Evolutionary conservation across 2,888 invertebrate genomes (phyloP), one percentile per base, ranked within the genome.

Genomic region (Callosobruchus maculatus): DNA sequence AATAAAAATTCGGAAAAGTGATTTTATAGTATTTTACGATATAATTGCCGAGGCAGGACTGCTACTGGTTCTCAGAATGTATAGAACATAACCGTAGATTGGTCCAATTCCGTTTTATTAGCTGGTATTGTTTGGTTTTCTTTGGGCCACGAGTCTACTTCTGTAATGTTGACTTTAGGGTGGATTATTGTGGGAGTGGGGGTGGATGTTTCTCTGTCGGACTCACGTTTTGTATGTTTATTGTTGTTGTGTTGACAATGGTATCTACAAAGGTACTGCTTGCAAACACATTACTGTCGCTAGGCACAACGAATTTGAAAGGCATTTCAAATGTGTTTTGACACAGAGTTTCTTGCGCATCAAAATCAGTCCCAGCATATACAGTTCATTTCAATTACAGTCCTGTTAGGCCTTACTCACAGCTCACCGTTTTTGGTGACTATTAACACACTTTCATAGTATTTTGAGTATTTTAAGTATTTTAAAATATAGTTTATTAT

Each of bases 1-100:
- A 77, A 78, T 78, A 79, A 80, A 79, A 78, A 78, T 81, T 79
- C 77, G 76, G 73, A 78, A 80, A 80, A 80, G 77, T 78, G 74
- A 81, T 80, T 81, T 81, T 81, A 81, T 79, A 79, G 77, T 78
- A 79, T 81, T 82, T 82, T 82, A 81, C 74, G 78, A 80, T 81
- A 78, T 81, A 77, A 82, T 81, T 79, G 79, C 78, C 68, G 74
- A 73, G 26, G 71, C 72, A 74, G 73, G 72, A 75, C 71, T 73
- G 78, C 78, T 78, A 79, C 79, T 68, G 77, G 69, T 79, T 79
- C 79, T 67, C 0, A 71, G 79, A 79, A 79, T 70, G 70, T 72
- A 73, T 30, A 22, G 22, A 75, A 49, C 71, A 73, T 72, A 67
- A 70, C 22, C 30, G 21, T 70, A 74, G 72, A 74, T 72, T 74